Conservation (phyloP, 2,113 vertebrate genomes). For the Nematolebias whitei region DNA sequence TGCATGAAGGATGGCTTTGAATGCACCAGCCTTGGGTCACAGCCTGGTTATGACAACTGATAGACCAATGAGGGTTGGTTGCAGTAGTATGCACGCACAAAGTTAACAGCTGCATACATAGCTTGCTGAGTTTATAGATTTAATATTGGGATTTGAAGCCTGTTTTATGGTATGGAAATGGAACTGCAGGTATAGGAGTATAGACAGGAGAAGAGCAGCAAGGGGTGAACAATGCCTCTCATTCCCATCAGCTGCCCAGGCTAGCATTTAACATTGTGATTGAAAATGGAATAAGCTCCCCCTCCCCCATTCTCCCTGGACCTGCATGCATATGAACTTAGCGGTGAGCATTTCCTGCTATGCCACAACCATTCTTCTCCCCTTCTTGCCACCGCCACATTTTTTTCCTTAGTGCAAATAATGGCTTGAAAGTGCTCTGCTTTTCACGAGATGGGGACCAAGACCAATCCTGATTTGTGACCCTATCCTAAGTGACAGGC, state of each 20-base stretch:
- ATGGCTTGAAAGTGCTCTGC: constrained; percentile 71
- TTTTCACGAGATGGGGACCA: constrained; percentile 63
- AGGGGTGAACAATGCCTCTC: constrained; percentile 73
- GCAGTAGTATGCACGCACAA: constrained; percentile 47
- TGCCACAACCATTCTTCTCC: constrained; percentile 72
- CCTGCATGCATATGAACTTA: constrained; percentile 85
- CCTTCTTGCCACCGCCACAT: constrained; percentile 41
- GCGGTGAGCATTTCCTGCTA: constrained; percentile 79
- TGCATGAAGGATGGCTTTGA: constrained; percentile 77
- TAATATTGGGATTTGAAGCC: constrained; percentile 41
- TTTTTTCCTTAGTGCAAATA: constrained; percentile 51
- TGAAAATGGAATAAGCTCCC: constrained; percentile 79
- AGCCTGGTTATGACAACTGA: constrained; percentile 77
- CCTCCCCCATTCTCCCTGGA: constrained; percentile 69
- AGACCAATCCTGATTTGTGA: constrained; percentile 82
- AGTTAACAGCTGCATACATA: constrained; percentile 59
- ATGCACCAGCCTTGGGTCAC: constrained; percentile 75
- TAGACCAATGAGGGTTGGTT: constrained; percentile 56
- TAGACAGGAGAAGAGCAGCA: constrained; percentile 59
- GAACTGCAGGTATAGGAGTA: constrained; percentile 68
- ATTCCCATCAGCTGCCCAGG: constrained; percentile 78
- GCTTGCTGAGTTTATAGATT: constrained; percentile 46
- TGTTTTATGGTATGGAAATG: constrained; percentile 48
- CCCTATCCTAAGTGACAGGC: constrained; percentile 79
- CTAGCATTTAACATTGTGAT: constrained; percentile 84